phyloP scores from a whole-genome alignment of 1,140 invertebrate genomes.

The Lamellibrachia luymesi region DNA sequence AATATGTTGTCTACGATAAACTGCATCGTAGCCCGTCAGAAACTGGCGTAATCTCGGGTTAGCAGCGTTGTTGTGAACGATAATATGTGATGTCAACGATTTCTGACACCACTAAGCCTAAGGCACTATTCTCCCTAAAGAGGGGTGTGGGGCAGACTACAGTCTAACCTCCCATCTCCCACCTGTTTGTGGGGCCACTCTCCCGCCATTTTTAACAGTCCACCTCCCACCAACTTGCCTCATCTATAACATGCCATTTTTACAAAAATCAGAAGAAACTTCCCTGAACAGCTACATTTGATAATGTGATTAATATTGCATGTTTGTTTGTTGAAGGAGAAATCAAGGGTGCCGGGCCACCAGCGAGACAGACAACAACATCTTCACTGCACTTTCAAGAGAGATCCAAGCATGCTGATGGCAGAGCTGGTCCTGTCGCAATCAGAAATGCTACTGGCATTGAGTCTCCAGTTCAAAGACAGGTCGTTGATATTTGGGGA shows the following conservation, averaged over 20 bases:
- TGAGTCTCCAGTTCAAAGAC: conserved; percentile 21
- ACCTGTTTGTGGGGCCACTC: no score
- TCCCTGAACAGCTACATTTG: neutral
- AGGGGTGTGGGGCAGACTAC: no score
- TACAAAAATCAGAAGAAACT: no score
- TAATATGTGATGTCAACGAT: neutral
- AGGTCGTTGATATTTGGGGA: conserved; percentile 60
- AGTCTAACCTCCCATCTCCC: no score
- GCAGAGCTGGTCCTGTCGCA: neutral
- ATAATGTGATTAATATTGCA: neutral
- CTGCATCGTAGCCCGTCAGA: neutral
- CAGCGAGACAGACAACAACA: neutral
- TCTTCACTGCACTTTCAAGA: neutral
- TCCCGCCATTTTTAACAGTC: no score
- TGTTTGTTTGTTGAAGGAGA: neutral
- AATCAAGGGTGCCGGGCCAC: neutral
- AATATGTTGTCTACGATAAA: conserved; percentile 31
- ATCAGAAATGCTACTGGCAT: neutral
- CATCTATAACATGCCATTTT: no score
- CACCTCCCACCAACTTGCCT: no score
- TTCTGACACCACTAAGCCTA: neutral
- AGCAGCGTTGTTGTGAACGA: neutral
- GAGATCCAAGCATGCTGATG: neutral
- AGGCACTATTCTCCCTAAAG: no score
- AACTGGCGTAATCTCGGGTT: neutral